Evolutionary conservation across 2,797 vertebrate genomes (phyloP).

Genomic region (Poecilia wingei): DNA sequence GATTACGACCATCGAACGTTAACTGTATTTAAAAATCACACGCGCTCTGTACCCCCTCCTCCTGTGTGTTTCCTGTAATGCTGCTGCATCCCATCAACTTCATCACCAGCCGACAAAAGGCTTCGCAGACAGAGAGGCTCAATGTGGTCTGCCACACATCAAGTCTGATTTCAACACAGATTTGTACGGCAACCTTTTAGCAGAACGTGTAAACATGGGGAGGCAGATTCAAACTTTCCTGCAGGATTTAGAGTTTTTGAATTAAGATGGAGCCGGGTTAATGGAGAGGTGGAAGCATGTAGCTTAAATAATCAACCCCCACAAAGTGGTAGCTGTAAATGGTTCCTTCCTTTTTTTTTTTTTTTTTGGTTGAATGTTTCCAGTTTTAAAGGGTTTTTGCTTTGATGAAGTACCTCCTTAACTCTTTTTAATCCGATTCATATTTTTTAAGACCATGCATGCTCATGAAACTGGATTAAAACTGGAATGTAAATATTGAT

Average conservation of each 20-base stretch:
- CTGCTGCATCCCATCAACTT: conserved; percentile 51
- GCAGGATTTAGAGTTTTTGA: background rate
- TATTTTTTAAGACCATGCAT: background rate
- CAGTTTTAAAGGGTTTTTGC: conserved; percentile 14
- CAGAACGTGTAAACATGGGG: background rate
- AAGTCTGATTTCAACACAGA: conserved; percentile 29
- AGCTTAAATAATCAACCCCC: conserved; percentile 16
- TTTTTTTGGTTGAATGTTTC: background rate
- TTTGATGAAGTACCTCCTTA: conserved; percentile 10
- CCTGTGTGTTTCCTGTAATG: conserved; percentile 33
- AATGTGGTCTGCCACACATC: conserved; percentile 24
- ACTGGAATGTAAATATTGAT: conserved; percentile 45
- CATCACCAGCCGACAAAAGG: conserved; percentile 54
- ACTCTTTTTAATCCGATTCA: conserved; percentile 9
- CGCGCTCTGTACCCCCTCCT: conserved; percentile 31
- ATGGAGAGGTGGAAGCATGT: background rate
- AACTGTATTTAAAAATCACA: conserved; percentile 55
- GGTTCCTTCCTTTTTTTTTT: background rate
- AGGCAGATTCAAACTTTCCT: background rate
- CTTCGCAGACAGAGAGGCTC: conserved; percentile 14
- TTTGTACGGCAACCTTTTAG: conserved; percentile 4
- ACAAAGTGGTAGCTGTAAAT: conserved; percentile 29
- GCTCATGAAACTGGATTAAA: background rate
- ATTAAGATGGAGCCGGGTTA: background rate
- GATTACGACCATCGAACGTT: conserved; percentile 51